phyloP scores from a whole-genome alignment of 2,113 vertebrate species.

The Galbula dea region DNA sequence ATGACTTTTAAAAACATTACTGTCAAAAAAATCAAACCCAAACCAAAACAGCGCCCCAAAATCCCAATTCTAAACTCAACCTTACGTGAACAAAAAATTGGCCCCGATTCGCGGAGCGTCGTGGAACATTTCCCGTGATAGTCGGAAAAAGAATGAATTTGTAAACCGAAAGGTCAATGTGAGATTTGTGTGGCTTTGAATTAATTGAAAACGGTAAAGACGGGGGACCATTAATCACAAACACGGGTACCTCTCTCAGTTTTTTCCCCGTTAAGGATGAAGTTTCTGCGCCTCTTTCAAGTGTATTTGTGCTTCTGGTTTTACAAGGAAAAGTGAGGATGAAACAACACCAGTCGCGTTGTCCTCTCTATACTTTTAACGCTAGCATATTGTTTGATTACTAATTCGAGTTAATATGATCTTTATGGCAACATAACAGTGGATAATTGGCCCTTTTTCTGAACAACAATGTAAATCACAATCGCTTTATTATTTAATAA shows the following conservation, averaged over 20 bases:
- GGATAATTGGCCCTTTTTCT: conserved; percentile 89
- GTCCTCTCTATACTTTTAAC: conserved; percentile 75
- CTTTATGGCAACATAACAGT: conserved; percentile 91
- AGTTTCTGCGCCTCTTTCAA: conserved; percentile 44
- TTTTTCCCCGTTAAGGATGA: conserved; percentile 18
- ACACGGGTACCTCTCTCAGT: not conserved
- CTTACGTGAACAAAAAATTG: not conserved
- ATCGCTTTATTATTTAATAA: conserved; percentile 99
- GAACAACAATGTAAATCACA: conserved; percentile 90
- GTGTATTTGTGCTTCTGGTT: conserved; percentile 48
- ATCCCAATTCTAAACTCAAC: not conserved
- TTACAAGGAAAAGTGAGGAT: conserved; percentile 73
- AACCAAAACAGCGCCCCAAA: not conserved
- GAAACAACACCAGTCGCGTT: conserved; percentile 67
- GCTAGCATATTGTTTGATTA: conserved; percentile 86
- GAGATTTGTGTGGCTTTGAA: conserved; percentile 54
- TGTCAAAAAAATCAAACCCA: not conserved
- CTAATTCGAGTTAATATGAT: conserved; percentile 94
- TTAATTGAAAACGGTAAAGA: conserved; percentile 65
- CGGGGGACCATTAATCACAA: conserved; percentile 52
- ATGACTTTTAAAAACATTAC: not conserved
- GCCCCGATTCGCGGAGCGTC: not conserved
- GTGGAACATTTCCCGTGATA: not conserved
- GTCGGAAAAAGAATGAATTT: conserved; percentile 23
- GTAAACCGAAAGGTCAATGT: conserved; percentile 12